Evolutionary conservation across 2,797 vertebrate species (phyloP), one percentile per base, ranked within the genome.

Genomic region (Schizothorax lantsangensis): DNA sequence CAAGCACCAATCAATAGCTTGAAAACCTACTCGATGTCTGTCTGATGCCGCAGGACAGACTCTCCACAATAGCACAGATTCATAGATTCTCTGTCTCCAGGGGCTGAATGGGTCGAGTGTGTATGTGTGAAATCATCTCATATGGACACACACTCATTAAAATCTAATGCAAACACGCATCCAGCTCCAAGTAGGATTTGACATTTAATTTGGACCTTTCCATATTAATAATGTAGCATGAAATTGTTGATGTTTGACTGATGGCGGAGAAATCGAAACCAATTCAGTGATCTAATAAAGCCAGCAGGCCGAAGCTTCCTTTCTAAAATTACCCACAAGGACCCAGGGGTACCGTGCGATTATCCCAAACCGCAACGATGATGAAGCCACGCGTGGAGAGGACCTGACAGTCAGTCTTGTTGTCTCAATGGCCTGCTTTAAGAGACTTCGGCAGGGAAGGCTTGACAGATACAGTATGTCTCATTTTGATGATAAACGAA

Each of bases 181-280:
- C 80, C 75, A 49, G 84, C 84, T 75, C 81, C 79, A 77, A 88
- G 88, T 79, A 77, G 68, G 75, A 87, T 81, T 69, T 91, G 87
- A 91, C 90, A 89, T 91, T 91, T 91, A 88, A 91, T 91, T 89
- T 88, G 84, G 68, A 85, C 57, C 77, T 77, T 79, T 79, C 81
- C 54, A 81, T 80, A 87, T 87, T 87, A 87, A 89, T 86, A 86
- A 78, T 59, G 77, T 81, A 68, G 90, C 66, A 84, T 87, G 84
- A 88, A 89, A 85, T 79, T 82, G 82, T 82, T 85, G 88, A 90
- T 85, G 90, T 83, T 88, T 86, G 84, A 86, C 84, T 88, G 89
- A 89, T 88, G 81, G 87, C 43, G 66, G 68, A 12, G 54, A 79
- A 84, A 86, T 86, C 62, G 54, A 88, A 89, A 86, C 78, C 78